Conservation (phyloP, 2,113 vertebrate genomes). For the Phycodurus eques region DNA sequence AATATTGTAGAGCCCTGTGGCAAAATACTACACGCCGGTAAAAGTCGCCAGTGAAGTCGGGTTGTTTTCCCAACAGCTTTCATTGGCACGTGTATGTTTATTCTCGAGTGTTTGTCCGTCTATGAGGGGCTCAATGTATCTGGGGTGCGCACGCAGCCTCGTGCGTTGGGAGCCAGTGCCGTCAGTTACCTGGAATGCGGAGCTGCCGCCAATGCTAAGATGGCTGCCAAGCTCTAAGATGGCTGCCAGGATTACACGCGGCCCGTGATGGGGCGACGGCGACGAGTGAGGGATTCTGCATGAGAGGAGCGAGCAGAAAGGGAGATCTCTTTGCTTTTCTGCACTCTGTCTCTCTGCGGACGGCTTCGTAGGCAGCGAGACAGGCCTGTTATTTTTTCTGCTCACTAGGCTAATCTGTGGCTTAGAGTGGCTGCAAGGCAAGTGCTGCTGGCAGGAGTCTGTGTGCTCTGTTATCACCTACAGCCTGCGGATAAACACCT, state of each 20-base stretch:
- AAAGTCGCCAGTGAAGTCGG: constrained; percentile 48
- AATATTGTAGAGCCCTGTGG: constrained; percentile 42
- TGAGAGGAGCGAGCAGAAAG: constrained; percentile 39
- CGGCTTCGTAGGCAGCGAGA: constrained; percentile 69
- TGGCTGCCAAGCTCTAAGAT: constrained; percentile 97
- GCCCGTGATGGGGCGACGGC: constrained; percentile 57
- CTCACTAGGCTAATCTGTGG: constrained; percentile 69
- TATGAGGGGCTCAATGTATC: constrained; percentile 51
- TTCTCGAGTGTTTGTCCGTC: constrained; percentile 47
- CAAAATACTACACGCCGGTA: constrained; percentile 51
- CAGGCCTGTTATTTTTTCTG: constrained; percentile 76
- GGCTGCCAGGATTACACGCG: constrained; percentile 86
- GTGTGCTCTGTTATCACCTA: constrained; percentile 71
- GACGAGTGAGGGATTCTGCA: constrained; percentile 54
- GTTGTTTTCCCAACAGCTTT: constrained; percentile 66
- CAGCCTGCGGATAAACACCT: constrained; percentile 73
- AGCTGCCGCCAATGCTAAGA: constrained; percentile 85
- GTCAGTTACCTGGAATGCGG: constrained; percentile 79
- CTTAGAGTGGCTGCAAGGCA: constrained; percentile 71
- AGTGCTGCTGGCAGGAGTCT: constrained; percentile 70
- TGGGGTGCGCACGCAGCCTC: constrained; percentile 53
- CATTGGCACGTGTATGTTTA: constrained; percentile 60
- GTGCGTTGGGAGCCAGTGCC: constrained; percentile 70
- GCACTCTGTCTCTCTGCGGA: constrained; percentile 52
- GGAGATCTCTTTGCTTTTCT: constrained; percentile 57